A percentile compares a stretch with the other conserved stretches of the same genome.
Evolutionary conservation across 2,888 invertebrate genomes (phyloP).

Genomic region (Megaustenia siamemsis): DNA sequence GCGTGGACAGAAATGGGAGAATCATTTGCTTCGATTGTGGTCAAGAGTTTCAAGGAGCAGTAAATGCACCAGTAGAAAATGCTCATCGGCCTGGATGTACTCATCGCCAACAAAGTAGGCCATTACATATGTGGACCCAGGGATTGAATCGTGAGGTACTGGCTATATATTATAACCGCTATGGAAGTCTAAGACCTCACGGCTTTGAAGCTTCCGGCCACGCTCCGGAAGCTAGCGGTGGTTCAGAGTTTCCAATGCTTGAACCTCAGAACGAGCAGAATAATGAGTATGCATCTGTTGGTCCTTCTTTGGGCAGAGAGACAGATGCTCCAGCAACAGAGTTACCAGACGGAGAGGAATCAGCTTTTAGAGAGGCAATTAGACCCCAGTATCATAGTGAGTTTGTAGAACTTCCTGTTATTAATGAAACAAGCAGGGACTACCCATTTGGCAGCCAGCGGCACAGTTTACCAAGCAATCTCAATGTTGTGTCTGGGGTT

Average conservation of each 20-base stretch:
- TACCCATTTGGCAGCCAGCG: neutral
- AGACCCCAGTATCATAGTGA: neutral
- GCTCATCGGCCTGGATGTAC: constrained; percentile 26
- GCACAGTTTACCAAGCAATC: constrained; percentile 6
- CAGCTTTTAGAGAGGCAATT: neutral
- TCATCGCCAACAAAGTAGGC: neutral
- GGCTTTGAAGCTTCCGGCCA: neutral
- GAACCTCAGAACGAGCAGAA: neutral
- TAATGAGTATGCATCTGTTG: neutral
- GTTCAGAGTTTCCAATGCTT: neutral
- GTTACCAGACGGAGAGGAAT: neutral
- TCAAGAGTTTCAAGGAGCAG: neutral
- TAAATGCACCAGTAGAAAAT: neutral
- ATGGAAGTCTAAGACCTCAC: constrained; percentile 30
- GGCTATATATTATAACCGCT: neutral
- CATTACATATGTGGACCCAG: constrained; percentile 16
- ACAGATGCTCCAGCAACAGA: neutral
- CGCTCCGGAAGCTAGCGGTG: neutral
- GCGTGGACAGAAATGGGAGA: neutral
- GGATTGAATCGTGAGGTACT: constrained; percentile 1
- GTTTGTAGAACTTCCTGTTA: neutral
- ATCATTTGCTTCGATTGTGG: constrained; percentile 46
- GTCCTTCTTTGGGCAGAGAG: no score
- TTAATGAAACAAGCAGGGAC: neutral
- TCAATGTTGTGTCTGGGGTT: constrained; percentile 27